These are phyloP conservation scores for Falco biarmicus DNA, from an alignment of 2,797 vertebrate genomes.

Conservation along the genomic window DNA sequence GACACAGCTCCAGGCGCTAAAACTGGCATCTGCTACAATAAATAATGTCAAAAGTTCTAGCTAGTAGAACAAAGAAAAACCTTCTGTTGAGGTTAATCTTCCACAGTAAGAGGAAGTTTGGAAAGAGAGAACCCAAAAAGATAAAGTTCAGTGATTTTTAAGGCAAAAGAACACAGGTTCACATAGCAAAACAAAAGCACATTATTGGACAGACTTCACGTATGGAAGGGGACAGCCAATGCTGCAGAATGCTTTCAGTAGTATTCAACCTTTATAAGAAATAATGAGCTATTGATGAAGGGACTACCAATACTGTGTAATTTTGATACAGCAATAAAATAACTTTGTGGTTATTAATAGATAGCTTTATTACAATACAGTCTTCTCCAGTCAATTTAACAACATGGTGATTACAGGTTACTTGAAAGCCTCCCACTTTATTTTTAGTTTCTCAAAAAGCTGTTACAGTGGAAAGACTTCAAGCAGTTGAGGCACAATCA, in stretches of 20 bases:
- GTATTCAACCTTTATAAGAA: background rate
- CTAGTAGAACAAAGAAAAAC: background rate
- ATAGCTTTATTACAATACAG: slow-evolving; percentile 49
- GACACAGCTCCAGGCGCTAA: background rate
- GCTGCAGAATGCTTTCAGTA: background rate
- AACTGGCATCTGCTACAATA: background rate
- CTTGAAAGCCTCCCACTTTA: slow-evolving; percentile 15
- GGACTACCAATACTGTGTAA: background rate
- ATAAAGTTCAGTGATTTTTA: background rate
- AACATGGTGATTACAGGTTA: background rate
- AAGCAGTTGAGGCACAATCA: slow-evolving; percentile 27
- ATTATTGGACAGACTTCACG: background rate
- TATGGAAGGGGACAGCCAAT: background rate
- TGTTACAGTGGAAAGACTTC: background rate
- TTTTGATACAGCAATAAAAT: background rate
- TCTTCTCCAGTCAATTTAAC: slow-evolving; percentile 33
- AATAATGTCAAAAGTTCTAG: background rate
- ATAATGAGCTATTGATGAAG: background rate
- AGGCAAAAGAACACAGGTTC: background rate
- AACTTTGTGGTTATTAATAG: background rate
- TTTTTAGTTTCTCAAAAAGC: background rate
- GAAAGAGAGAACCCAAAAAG: background rate
- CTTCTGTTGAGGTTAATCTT: background rate
- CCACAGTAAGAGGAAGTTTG: background rate
- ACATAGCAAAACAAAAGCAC: background rate